phyloP scores from a whole-genome alignment of 35 echinoderm and acorn worm species.

The Acanthaster planci region DNA sequence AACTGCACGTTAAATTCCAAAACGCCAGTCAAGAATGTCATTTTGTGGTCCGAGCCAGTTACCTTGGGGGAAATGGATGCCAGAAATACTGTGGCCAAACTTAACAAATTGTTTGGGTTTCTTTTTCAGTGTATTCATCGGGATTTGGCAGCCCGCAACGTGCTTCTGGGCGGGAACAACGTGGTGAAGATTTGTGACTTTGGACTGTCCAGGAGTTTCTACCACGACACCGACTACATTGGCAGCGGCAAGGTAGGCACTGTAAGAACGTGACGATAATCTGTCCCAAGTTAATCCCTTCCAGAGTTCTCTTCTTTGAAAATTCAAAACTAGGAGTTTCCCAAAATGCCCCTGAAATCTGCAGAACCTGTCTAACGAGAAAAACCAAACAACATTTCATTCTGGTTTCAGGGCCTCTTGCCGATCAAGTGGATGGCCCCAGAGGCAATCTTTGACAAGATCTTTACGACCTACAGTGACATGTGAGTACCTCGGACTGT shows the following conservation, averaged over 20 bases:
- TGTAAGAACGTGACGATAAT: too few relatives aligned
- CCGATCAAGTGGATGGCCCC: constrained; percentile 99
- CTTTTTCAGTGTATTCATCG: constrained; percentile 79
- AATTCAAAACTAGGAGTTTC: too few relatives aligned
- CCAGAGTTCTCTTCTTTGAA: too few relatives aligned
- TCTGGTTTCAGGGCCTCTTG: constrained; percentile 66
- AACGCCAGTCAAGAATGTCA: too few relatives aligned
- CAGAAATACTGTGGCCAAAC: too few relatives aligned
- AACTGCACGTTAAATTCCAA: too few relatives aligned
- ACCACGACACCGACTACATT: constrained; percentile 86
- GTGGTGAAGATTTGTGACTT: constrained; percentile 95
- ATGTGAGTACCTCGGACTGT: constrained; percentile 58
- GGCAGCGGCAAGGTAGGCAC: constrained; percentile 77
- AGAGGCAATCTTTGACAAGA: constrained; percentile 98
- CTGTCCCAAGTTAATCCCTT: too few relatives aligned
- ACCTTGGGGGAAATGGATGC: too few relatives aligned
- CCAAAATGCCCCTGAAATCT: too few relatives aligned
- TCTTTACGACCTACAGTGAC: constrained; percentile 94
- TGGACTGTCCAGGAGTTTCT: constrained; percentile 72
- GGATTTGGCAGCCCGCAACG: constrained; percentile 86
- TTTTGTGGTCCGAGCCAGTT: too few relatives aligned
- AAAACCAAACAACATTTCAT: background rate
- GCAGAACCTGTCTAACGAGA: too few relatives aligned
- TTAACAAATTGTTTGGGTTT: background rate
- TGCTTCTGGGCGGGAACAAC: constrained; percentile 76